Evolutionary conservation across 1,140 invertebrate species (phyloP).

Genomic region (Onthophagus taurus): DNA sequence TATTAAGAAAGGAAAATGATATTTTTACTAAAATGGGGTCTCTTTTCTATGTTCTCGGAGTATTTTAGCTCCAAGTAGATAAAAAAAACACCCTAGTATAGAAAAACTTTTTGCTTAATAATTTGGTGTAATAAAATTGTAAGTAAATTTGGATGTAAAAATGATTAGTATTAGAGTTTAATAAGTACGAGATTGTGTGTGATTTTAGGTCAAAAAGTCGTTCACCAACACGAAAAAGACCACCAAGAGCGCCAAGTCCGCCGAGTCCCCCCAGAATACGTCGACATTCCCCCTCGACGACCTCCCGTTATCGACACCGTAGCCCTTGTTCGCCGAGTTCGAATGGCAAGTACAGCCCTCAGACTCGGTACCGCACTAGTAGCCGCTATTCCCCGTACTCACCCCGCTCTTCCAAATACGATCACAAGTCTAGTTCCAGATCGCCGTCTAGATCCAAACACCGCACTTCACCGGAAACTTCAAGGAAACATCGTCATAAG

Average conservation of each 20-base stretch:
- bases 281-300: slow-evolving; percentile 27
- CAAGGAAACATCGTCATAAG: slow-evolving; percentile 34
- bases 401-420: slow-evolving; percentile 18
- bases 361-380: slow-evolving; percentile 20
- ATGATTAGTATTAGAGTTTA: not conserved
- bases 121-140: not conserved
- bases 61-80: too few species aligned
- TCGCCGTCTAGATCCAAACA: slow-evolving; percentile 25
- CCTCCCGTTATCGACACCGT: slow-evolving; percentile 28
- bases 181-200: slow-evolving; percentile 3
- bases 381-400: slow-evolving; percentile 25
- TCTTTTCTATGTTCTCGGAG: not conserved
- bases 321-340: slow-evolving; percentile 32
- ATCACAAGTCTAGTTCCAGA: slow-evolving; percentile 17
- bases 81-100: too few species aligned
- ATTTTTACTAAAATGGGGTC: not conserved
- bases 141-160: not conserved
- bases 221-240: slow-evolving; percentile 32
- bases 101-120: too few species aligned
- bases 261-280: slow-evolving; percentile 32
- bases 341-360: slow-evolving; percentile 30
- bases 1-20: not conserved
- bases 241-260: slow-evolving; percentile 23
- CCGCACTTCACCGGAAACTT: slow-evolving; percentile 24
- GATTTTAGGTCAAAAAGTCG: slow-evolving; percentile 36